Evolutionary conservation across 2,888 invertebrate species (phyloP).

Genomic region (Parnassius smintheus): DNA sequence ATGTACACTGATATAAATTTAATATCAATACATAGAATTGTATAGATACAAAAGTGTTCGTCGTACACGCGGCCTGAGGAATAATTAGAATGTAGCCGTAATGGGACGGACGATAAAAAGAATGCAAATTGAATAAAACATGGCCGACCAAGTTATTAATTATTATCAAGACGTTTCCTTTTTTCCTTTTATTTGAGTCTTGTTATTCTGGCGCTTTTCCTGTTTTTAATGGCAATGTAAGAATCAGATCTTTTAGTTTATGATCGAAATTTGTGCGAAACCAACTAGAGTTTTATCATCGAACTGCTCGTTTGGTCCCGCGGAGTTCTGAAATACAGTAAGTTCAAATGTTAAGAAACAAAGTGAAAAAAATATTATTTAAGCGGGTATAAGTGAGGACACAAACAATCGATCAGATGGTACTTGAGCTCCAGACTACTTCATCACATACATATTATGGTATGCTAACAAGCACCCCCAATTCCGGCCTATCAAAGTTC

Average conservation of each 20-base stretch:
- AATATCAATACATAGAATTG: no score
- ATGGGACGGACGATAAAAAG: neutral
- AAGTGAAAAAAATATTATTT: no score
- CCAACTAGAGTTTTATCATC: slow-evolving; percentile 97
- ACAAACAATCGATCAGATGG: no score
- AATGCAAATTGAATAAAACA: neutral
- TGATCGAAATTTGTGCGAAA: slow-evolving; percentile 97
- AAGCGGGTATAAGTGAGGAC: no score
- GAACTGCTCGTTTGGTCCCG: slow-evolving; percentile 88
- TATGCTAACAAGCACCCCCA: no score
- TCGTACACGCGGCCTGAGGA: neutral
- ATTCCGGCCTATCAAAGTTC: no score
- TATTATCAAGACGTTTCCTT: neutral
- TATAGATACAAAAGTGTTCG: neutral
- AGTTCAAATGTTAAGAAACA: no score
- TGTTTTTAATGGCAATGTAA: neutral
- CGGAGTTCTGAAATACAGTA: slow-evolving; percentile 83
- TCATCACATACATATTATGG: no score
- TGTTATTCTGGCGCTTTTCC: no score
- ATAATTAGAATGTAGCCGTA: neutral
- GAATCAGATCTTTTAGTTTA: slow-evolving; percentile 41
- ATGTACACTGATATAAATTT: no score
- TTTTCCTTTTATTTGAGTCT: neutral
- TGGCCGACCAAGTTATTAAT: neutral
- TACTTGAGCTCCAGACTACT: no score